These are phyloP conservation scores for Heliconius sara DNA, from an alignment of 2,888 invertebrate species.

Conservation along the genomic window DNA sequence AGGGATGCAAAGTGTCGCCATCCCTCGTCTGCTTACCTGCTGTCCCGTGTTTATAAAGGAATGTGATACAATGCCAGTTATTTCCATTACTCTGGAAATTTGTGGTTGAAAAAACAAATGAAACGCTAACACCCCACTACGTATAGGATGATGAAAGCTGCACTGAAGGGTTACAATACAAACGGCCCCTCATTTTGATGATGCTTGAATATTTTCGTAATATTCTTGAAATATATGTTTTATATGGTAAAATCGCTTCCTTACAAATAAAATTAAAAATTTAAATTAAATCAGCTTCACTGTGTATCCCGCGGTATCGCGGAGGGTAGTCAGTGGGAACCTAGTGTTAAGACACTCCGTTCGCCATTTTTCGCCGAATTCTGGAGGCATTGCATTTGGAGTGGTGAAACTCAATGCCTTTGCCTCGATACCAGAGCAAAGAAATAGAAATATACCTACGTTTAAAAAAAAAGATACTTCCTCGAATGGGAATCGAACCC, in stretches of 20 bases:
- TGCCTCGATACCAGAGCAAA: no score
- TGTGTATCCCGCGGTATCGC: no score
- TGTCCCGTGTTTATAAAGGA: slow-evolving; percentile 73
- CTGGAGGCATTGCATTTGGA: no score
- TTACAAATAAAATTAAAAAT: no score
- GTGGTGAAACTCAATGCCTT: no score
- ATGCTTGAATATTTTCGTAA: slow-evolving; percentile 15
- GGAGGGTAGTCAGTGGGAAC: no score
- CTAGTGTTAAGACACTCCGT: no score
- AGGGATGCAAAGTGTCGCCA: slow-evolving; percentile 67
- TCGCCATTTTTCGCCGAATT: no score
- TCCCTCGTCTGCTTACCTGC: slow-evolving; percentile 75
- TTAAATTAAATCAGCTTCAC: no score
- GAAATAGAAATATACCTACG: no score
- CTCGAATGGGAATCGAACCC: no score
- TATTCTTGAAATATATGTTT: not conserved
- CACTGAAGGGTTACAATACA: slow-evolving; percentile 38
- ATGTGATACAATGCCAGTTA: slow-evolving; percentile 79
- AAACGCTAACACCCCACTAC: slow-evolving; percentile 32
- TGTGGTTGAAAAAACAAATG: slow-evolving; percentile 48
- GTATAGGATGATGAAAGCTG: slow-evolving; percentile 34
- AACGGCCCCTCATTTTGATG: slow-evolving; percentile 28
- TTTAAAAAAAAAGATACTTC: no score
- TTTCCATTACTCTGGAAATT: slow-evolving; percentile 76
- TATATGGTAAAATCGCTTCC: not conserved